phyloP scores from a whole-genome alignment of 2,113 vertebrate genomes.

The Albula goreensis region DNA sequence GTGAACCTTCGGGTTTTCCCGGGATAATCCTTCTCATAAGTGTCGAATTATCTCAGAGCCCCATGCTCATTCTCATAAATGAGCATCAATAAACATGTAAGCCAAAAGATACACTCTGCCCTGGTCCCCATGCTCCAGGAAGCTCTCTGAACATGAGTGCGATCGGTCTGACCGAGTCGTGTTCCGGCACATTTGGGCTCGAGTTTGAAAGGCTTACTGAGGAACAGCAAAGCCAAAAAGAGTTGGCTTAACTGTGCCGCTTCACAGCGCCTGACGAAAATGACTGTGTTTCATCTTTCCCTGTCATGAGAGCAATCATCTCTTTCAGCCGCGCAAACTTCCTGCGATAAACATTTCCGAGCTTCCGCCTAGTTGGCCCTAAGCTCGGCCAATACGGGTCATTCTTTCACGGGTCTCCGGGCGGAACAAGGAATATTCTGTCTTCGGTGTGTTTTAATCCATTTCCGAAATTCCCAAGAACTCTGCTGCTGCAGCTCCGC shows the following conservation, averaged over 20 bases:
- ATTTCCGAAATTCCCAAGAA: background rate
- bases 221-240: background rate
- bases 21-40: background rate
- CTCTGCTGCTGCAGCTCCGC: background rate
- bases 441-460: background rate
- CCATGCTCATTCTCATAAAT: background rate
- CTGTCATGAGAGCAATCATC: background rate
- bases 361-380: background rate
- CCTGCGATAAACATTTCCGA: background rate
- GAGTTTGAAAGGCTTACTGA: background rate
- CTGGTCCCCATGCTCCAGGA: background rate
- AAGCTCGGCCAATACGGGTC: background rate
- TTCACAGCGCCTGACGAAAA: background rate
- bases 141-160: background rate
- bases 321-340: background rate
- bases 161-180: background rate
- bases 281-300: background rate
- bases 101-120: background rate
- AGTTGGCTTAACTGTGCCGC: background rate
- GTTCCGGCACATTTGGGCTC: background rate
- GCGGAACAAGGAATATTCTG: background rate
- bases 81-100: background rate
- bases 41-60: background rate
- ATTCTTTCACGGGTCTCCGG: background rate
- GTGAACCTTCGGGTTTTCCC: constrained; percentile 59